Evolutionary conservation across 92 coral and sea anemone genomes (phyloP), one percentile per base, ranked within the genome.

Genomic region (Palythoa heliodiscus): DNA sequence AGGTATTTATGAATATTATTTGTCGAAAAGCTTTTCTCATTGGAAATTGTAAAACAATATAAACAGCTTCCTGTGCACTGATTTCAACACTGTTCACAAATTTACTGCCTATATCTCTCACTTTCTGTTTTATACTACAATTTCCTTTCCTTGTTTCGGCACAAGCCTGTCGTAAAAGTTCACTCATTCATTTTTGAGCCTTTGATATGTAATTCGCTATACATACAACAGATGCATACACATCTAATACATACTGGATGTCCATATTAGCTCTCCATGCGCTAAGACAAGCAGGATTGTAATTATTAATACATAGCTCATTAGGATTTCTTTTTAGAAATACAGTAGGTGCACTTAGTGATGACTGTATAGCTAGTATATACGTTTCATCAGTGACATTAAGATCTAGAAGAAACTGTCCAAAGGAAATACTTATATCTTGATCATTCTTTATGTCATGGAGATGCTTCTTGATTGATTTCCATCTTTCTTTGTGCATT

Each of bases 1-100:
- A 87, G 52, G 93, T 90, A 83, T 87, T 88, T 67, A 90, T 90
- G 73, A 90, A 90, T 87, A 87, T 83, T 61, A 90, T 73, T 75
- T 90, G 80, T 53, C 83, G 52, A 52, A 84, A 88, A 53, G 88
- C 57, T 84, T 88, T 88, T 86, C 92, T 85, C 92, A 86, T 89
- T 72, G 92, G 89, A 24, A 86, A 67, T 68, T 68, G 73, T 25
- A 68, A 68, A n/a, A 68, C 73, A 68, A 68, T 68, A 24, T 68
- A 61, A 17, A 61, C 69, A 17, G 69, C 69, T 61, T 61, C 69
- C 22, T 61, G 69, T 61, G 69, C 69, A 61, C 69, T 61, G n/a
- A n/a, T 61, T 61, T 61, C 69, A 61, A 61, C 69, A 61, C 22
- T 61, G 69, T 68, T 68, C 22, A 68, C 37, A 29, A 68, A 68